Base-by-base conservation (phyloP, 2,113 vertebrate genomes). In the Campylorhamphus procurvoides region DNA sequence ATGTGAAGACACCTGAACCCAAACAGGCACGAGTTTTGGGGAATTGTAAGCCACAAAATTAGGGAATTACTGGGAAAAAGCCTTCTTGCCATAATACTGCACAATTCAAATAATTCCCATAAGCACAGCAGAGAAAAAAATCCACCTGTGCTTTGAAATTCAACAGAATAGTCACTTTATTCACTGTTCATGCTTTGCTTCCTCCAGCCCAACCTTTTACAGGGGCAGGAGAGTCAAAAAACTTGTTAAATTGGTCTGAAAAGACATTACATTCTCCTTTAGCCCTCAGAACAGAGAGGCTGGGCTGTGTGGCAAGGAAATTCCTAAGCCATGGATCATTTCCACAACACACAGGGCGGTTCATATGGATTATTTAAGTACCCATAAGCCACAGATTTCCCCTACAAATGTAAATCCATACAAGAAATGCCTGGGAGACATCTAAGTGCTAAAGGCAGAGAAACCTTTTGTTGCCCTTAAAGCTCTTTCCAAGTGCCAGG, bases 311-410 rank as follows among this genome's bases (percentile, higher is more conserved):
- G 81, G 63, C 85, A 64, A 81, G 83, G 89, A 87, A 90, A 95
- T 95, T 95, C 91, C 93, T 79, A 73, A 93, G 80, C 76, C 74
- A 72, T 33, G 88, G 93, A 91, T 92, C 93, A 80, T 28, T 60
- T 79, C 83, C 94, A 92, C 68, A 80, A 64, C 13, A 93, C 83
- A 85, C 86, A 62, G 78, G 76, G 72, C 89, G 62, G 29, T 63
- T 89, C 87, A 60, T 37, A 84, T 62, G 73, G 88, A 87, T 89
- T 89, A 82, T 87, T 89, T 75, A 93, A 96, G 93, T 52, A 92
- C 20, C 63, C 78, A 16, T 67, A 92, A 96, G 62, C 46, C 62
- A 58, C 24, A 62, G 73, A 78, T 76, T 75, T 76, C 64, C 74
- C 52, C 25, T 7, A 24, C 49, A 62, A 16, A 77, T 62, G 77